These are phyloP conservation scores for Cryptotermes secundus DNA, from an alignment of 1,140 invertebrate genomes.

Conservation along the genomic window DNA sequence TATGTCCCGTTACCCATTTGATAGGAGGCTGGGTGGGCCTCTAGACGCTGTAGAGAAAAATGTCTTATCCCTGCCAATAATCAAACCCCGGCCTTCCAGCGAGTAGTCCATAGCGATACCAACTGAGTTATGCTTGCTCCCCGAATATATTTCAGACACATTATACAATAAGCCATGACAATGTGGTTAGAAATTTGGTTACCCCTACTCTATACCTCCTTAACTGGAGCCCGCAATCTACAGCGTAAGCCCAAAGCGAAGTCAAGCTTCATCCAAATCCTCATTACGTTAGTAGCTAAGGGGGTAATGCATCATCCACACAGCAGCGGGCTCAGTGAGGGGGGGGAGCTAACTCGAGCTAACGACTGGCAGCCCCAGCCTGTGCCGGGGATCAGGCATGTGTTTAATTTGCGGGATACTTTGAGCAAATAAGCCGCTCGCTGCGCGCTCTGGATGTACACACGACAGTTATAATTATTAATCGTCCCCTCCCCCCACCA, in stretches of 20 bases:
- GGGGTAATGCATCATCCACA: constrained; percentile 6
- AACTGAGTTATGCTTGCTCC: no score
- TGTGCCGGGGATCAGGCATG: not conserved
- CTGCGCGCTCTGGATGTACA: not conserved
- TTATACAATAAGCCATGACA: no score
- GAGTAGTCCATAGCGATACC: no score
- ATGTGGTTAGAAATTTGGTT: not conserved
- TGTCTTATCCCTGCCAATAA: no score
- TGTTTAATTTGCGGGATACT: constrained; percentile 16
- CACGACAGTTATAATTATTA: constrained; percentile 15
- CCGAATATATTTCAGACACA: no score
- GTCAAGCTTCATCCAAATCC: not conserved
- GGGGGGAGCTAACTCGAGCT: not conserved
- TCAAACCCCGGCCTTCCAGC: no score
- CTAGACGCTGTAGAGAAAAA: no score
- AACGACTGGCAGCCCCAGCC: not conserved
- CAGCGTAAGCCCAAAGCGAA: not conserved
- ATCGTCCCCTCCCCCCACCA: not conserved
- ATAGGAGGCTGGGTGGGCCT: no score
- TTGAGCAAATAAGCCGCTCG: not conserved
- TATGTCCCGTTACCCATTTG: no score
- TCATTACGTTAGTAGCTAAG: not conserved
- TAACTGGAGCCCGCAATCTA: not conserved
- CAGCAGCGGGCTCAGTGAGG: not conserved
- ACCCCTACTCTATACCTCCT: not conserved